These are phyloP conservation scores for Spatulosminthurus flaviceps DNA, from an alignment of 2,888 invertebrate genomes.

Conservation along the genomic window DNA sequence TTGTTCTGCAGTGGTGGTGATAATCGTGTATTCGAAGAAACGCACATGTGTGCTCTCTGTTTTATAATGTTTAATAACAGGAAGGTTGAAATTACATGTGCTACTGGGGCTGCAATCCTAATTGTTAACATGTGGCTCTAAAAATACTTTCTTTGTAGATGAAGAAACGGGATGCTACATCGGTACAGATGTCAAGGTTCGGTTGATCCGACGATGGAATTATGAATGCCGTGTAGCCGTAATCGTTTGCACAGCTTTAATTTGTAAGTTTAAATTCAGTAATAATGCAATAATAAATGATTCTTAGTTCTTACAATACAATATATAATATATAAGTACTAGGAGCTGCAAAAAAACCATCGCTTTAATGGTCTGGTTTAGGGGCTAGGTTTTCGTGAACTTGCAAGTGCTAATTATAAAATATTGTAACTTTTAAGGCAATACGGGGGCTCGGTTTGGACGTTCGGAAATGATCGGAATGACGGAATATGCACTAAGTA, in stretches of 20 bases:
- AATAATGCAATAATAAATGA: neutral
- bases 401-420: too few relatives aligned
- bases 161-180: conserved; percentile 90
- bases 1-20: too few relatives aligned
- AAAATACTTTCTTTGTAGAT: conserved; percentile 70
- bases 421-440: conserved; percentile 5
- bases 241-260: conserved; percentile 83
- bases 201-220: conserved; percentile 86
- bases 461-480: conserved; percentile 67
- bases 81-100: neutral
- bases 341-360: too few relatives aligned
- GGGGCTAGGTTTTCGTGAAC: too few relatives aligned
- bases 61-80: neutral
- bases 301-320: neutral
- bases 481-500: conserved; percentile 69
- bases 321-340: too few relatives aligned
- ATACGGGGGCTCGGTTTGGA: conserved; percentile 41
- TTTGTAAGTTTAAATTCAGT: conserved; percentile 68
- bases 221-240: conserved; percentile 88
- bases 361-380: too few relatives aligned
- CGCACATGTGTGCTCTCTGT: neutral
- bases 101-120: neutral
- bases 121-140: conserved; percentile 2
- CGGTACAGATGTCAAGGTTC: conserved; percentile 79
- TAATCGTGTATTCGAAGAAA: neutral